Conservation (phyloP, 2,113 vertebrate species). For the Xiphophorus maculatus region DNA sequence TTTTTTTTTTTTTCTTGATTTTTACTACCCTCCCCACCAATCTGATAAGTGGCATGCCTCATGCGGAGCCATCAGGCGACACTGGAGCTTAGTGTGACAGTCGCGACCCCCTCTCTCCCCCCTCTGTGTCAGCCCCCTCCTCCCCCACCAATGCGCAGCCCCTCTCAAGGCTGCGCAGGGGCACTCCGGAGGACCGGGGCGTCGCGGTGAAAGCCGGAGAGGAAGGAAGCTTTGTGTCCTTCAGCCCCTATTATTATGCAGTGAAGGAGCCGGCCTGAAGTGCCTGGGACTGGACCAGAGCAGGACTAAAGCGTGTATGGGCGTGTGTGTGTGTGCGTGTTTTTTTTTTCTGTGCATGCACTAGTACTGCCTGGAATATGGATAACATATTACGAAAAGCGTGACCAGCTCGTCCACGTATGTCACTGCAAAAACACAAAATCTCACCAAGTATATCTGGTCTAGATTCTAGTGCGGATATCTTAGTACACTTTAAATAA, state of each 20-base stretch:
- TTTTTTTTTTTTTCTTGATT: not conserved
- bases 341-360: no score
- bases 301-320: not conserved
- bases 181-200: slow-evolving; percentile 17
- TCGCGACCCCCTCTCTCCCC: not conserved
- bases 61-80: slow-evolving; percentile 55
- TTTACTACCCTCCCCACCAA: slow-evolving; percentile 44
- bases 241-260: slow-evolving; percentile 53
- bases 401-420: slow-evolving; percentile 7
- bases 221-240: slow-evolving; percentile 42
- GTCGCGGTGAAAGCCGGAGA: slow-evolving; percentile 17
- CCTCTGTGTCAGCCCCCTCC: slow-evolving; percentile 36
- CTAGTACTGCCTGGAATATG: slow-evolving; percentile 6
- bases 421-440: no score
- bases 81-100: slow-evolving; percentile 59
- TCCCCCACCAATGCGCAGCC: slow-evolving; percentile 48
- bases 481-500: no score
- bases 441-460: no score
- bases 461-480: no score
- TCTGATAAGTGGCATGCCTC: slow-evolving; percentile 72
- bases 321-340: slow-evolving; percentile 21
- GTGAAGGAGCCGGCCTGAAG: slow-evolving; percentile 18
- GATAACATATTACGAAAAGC: slow-evolving; percentile 26
- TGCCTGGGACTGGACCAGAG: not conserved
- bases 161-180: slow-evolving; percentile 46